Percentiles rank a stretch among this genome's conserved stretches.
Conservation (phyloP, 2,888 invertebrate genomes). For the Ferdinandea cuprea region DNA sequence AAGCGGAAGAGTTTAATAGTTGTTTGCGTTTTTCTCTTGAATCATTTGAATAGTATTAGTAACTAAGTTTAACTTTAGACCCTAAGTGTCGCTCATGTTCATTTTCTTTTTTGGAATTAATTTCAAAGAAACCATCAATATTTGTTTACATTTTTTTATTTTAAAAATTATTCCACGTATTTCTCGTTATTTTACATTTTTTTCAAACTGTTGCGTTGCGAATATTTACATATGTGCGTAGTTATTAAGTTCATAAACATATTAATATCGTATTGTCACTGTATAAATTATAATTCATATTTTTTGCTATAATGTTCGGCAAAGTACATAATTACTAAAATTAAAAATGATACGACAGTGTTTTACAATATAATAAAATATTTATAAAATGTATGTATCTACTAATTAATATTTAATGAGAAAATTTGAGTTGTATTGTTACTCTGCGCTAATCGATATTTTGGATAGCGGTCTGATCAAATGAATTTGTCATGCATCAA, state of each 20-base stretch:
- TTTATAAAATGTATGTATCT: conserved; percentile 5
- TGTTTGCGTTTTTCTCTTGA: conserved; percentile 32
- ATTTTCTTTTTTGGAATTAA: conserved; percentile 25
- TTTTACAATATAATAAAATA: conserved; percentile 54
- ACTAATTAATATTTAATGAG: too few species aligned
- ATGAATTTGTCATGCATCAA: too few species aligned
- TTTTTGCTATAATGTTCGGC: conserved; percentile 62
- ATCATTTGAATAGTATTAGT: conserved; percentile 59
- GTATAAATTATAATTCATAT: conserved; percentile 58
- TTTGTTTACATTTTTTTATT: conserved; percentile 26
- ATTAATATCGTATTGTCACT: conserved; percentile 40
- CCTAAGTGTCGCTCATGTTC: conserved; percentile 52
- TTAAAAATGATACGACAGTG: conserved; percentile 56
- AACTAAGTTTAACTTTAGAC: conserved; percentile 52
- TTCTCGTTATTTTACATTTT: conserved; percentile 64
- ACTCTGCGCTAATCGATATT: too few species aligned
- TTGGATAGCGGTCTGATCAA: too few species aligned
- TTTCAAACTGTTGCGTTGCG: conserved; percentile 50
- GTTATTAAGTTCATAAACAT: conserved; percentile 57
- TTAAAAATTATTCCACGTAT: conserved; percentile 35
- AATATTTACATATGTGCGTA: conserved; percentile 59
- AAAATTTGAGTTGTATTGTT: too few species aligned
- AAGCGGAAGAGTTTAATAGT: conserved; percentile 24
- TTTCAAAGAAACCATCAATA: conserved; percentile 14
- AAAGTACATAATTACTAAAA: conserved; percentile 60